A percentile compares a stretch with the other conserved stretches of the same genome.
Conservation (phyloP, 2,113 vertebrate species). For the Cynopterus brachyotis region DNA sequence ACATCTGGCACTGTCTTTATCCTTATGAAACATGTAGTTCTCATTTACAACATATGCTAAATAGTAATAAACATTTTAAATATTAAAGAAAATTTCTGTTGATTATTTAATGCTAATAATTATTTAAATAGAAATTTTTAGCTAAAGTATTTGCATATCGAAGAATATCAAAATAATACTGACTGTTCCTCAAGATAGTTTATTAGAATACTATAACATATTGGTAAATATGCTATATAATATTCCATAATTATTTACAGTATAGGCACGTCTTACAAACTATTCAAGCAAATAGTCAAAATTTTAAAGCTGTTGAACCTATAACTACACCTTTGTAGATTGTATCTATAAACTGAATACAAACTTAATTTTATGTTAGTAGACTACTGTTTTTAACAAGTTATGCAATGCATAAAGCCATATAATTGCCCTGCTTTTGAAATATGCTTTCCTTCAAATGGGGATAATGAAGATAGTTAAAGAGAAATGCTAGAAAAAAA, state of each 20-base stretch:
- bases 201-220: background rate
- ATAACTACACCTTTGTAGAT: slow-evolving; percentile 27
- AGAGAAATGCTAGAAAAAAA: slow-evolving; percentile 18
- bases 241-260: background rate
- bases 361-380: slow-evolving; percentile 75
- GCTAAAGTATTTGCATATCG: background rate
- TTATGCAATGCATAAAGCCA: slow-evolving; percentile 60
- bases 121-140: background rate
- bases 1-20: accelerated
- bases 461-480: slow-evolving; percentile 68
- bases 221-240: background rate
- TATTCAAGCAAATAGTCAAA: background rate
- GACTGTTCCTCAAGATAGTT: background rate
- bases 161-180: background rate
- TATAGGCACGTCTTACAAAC: background rate
- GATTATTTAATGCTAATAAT: background rate
- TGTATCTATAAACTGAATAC: slow-evolving; percentile 60
- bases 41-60: background rate
- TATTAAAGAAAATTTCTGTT: background rate
- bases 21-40: background rate
- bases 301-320: slow-evolving; percentile 41
- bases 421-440: slow-evolving; percentile 72
- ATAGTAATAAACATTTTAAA: background rate
- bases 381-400: slow-evolving; percentile 76
- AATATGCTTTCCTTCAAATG: slow-evolving; percentile 74